A percentile compares a stretch with the other conserved stretches of the same genome.
phyloP scores from a whole-genome alignment of 2,888 invertebrate species.

The Polydrusus pterygomalis region DNA sequence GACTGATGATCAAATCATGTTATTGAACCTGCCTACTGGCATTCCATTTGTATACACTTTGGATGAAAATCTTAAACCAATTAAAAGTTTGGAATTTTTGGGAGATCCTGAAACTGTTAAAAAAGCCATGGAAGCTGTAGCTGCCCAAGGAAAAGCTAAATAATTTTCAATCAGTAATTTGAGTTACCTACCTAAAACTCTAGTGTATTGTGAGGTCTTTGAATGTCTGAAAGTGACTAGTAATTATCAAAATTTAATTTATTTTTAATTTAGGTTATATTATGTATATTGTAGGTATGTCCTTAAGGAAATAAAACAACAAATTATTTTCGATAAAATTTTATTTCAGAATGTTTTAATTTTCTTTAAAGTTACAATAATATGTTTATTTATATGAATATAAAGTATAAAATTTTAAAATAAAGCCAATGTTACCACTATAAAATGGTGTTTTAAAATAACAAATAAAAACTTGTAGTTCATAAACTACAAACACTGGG shows the following conservation, averaged over 20 bases:
- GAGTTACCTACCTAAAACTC: not conserved
- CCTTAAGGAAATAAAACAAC: constrained; percentile 1
- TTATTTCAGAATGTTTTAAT: constrained; percentile 24
- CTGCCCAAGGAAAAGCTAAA: constrained; percentile 87
- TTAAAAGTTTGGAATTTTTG: constrained; percentile 83
- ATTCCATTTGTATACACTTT: constrained; percentile 88
- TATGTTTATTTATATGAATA: constrained; percentile 23
- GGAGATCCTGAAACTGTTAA: constrained; percentile 87
- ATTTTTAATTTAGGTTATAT: not conserved
- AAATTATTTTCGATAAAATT: constrained; percentile 10
- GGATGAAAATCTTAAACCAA: constrained; percentile 81
- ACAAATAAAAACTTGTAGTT: constrained; percentile 20
- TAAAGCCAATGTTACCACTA: constrained; percentile 20
- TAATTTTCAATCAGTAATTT: constrained; percentile 63
- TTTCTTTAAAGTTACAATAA: not conserved
- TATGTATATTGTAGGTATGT: not conserved
- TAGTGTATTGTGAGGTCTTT: constrained; percentile 4
- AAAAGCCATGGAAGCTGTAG: constrained; percentile 85
- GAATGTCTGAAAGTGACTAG: constrained; percentile 4
- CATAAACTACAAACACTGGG: constrained; percentile 19
- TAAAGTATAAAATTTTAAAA: constrained; percentile 19
- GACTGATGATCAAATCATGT: constrained; percentile 83
- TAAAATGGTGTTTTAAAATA: constrained; percentile 9
- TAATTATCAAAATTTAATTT: constrained; percentile 18
- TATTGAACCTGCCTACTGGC: constrained; percentile 85